Base-by-base conservation (phyloP, 2,113 vertebrate genomes). In the Erythrocebus patas region DNA sequence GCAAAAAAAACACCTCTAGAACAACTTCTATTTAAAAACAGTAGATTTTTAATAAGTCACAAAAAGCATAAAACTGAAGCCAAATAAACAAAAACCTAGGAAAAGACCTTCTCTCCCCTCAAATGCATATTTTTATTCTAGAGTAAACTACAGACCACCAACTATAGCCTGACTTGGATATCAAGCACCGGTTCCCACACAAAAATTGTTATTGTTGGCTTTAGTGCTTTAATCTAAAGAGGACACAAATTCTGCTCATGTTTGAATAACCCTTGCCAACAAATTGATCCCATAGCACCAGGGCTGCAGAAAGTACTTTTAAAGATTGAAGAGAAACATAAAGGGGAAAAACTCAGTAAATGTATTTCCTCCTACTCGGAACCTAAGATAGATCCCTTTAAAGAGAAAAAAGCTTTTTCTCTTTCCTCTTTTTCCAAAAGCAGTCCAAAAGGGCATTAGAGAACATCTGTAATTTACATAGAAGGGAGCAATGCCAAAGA, bases 261-360 rank as follows among this genome's bases (percentile, higher is more conserved):
- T 98, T 98, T 98, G 98, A 98, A 98, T 98, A 99, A 98, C 97
- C 98, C 95, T 97, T 98, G 98, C 98, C 98, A 98, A 99, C 93
- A 98, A 98, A 98, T 98, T 98, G 98, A 99, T 98, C 97, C 96
- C 98, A 98, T 25, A 97, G 93, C 97, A 98, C 93, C 92, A 76
- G n/a, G 89, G 76, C 96, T 98, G 80, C 23, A 95, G 59, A 89
- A 96, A 97, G 93, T 92, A 80, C 45, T 82, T 96, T 97, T 86
- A 97, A 97, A 94, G 83, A 97, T 86, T 78, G 92, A 97, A 97
- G n/a, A 61, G 50, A 92, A 96, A 92, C 2, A 70, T 82, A 95
- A 93, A 57, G 7, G 88, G 55, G 66, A 84, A 81, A 97, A 93
- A 86, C 43, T 84, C 66, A 61, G 78, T 95, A 96, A 96, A 96